These are phyloP conservation scores for Pterobdella sp. DNA, from an alignment of 2,888 invertebrate genomes.

Conservation along the genomic window DNA sequence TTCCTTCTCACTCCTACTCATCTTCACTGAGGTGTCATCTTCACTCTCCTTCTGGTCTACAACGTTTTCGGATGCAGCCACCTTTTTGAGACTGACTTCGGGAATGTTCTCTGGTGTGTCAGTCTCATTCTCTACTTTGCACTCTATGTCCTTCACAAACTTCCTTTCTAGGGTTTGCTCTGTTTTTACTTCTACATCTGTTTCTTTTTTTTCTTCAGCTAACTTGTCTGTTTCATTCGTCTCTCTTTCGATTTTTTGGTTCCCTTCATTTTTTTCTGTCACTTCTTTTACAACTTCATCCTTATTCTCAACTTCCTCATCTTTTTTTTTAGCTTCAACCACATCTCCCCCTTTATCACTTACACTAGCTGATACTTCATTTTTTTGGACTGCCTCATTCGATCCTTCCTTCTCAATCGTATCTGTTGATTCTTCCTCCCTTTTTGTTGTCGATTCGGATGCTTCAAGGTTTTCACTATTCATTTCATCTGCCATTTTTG, in stretches of 20 bases:
- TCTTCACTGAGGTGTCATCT: neutral
- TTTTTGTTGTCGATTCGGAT: too few species aligned
- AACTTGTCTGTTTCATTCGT: neutral
- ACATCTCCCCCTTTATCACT: neutral
- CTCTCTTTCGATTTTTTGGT: neutral
- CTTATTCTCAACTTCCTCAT: neutral
- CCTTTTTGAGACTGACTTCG: too few species aligned
- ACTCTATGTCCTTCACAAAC: neutral
- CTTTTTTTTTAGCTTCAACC: neutral
- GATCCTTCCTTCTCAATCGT: neutral
- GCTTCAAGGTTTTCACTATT: too few species aligned
- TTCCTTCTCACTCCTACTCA: slow-evolving; percentile 8
- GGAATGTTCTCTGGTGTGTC: too few species aligned
- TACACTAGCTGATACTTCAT: neutral
- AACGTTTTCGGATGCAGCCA: too few species aligned
- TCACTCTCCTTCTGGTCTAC: neutral
- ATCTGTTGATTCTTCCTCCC: neutral
- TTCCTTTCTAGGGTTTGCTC: neutral
- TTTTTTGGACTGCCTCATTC: neutral
- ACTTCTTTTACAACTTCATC: neutral
- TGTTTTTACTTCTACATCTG: neutral
- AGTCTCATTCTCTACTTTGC: neutral
- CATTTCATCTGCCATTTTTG: too few species aligned
- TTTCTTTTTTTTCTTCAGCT: neutral
- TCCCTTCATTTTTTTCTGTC: neutral